These are phyloP conservation scores for Microtus obscurus DNA, from an alignment of 2,797 vertebrate genomes.

Conservation along the genomic window DNA sequence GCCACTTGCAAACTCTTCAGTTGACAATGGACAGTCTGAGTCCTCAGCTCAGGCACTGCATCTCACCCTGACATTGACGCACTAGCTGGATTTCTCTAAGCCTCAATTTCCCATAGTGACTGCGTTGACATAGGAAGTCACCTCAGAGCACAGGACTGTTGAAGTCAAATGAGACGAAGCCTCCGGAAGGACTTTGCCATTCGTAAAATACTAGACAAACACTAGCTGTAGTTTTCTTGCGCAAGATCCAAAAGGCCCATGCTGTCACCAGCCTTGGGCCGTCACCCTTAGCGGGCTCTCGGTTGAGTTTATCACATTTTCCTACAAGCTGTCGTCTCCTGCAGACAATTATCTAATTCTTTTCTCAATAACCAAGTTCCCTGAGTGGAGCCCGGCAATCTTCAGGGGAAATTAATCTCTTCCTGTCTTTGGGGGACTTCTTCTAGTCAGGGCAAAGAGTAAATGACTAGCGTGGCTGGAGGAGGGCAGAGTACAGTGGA, in stretches of 20 bases:
- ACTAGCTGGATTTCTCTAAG: background rate
- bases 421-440: conserved; percentile 66
- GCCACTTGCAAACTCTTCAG: background rate
- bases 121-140: conserved; percentile 50
- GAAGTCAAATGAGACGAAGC: conserved; percentile 51
- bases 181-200: conserved; percentile 58
- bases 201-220: conserved; percentile 67
- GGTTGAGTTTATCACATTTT: conserved; percentile 70
- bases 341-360: conserved; percentile 78
- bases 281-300: conserved; percentile 60
- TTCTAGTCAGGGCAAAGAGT: conserved; percentile 55
- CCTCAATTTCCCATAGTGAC: conserved; percentile 16
- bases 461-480: conserved; percentile 31
- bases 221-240: conserved; percentile 75
- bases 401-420: conserved; percentile 72
- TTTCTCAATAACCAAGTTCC: conserved; percentile 77
- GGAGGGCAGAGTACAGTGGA: background rate
- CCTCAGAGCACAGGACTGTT: conserved; percentile 6
- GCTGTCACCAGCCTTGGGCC: conserved; percentile 55
- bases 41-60: background rate
- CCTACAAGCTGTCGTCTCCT: conserved; percentile 69
- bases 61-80: background rate
- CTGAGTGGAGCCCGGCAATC: conserved; percentile 65
- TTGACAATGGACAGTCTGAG: background rate
- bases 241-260: conserved; percentile 57